Base-by-base conservation (phyloP, 2,113 vertebrate genomes). In the Malaclemys terrapin region DNA sequence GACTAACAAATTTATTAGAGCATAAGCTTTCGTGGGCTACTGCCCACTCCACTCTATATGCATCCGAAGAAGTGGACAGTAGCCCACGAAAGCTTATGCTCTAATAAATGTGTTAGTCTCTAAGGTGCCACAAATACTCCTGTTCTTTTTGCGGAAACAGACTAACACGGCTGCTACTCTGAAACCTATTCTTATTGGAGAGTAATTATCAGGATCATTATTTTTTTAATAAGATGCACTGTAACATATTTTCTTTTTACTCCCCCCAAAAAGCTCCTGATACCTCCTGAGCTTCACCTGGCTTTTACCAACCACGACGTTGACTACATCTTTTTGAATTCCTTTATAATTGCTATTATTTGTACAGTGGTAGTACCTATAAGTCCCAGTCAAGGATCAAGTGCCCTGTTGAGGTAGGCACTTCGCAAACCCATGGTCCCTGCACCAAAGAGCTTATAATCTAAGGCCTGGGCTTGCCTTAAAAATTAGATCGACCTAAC, bases 181-280 rank as follows among this genome's bases (percentile, higher is more conserved):
- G 38, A 42, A 42, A 42, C 38, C 38, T 94, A 79, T 84, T 57
- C 62, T 89, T 57, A n/a, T 62, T 0, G 1, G 82, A 81, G 5
- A 65, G 93, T 49, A 95, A 92, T 75, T 82, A 82, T 79, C 57
- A 95, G 87, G 94, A 87, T 3, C 31, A 8, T 62, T 24, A 57
- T 87, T 88, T 94, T 90, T 82, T 82, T 94, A 95, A 81, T 81
- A 95, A 89, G 16, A 89, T 84, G 42, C 84, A 81, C 35, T 92
- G 35, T 89, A 95, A 87, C 29, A 16, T 12, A 35, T 87, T 76
- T 89, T 89, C 90, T 59, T 83, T 91, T 87, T 83, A 56, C 14
- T 16, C 86, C 80, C n/a, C 45, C 25, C 5, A 13, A 31, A 69
- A 59, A 85, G n/a, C 11, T 20, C 92, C 87, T 86, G 85, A 89